Conservation (phyloP, 2,113 vertebrate species). For the Carassius carassius region DNA sequence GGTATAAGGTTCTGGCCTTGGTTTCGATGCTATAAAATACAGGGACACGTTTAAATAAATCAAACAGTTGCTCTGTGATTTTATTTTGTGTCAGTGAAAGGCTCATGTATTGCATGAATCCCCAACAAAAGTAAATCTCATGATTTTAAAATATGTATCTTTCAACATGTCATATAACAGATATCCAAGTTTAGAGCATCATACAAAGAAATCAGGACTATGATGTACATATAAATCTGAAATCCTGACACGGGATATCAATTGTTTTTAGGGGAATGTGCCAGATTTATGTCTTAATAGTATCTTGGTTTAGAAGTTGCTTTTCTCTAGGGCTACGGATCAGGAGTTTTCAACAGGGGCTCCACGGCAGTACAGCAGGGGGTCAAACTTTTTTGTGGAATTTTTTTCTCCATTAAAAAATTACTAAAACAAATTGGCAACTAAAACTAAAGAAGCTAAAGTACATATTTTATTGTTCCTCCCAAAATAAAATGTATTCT, state of each 20-base stretch:
- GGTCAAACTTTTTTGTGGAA: background rate
- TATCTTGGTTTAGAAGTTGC: background rate
- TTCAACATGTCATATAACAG: background rate
- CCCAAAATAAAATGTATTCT: background rate
- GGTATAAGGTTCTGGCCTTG: conserved; percentile 6
- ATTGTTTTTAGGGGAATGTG: background rate
- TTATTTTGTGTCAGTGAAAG: conserved; percentile 21
- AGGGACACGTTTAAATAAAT: conserved; percentile 8
- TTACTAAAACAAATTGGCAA: background rate
- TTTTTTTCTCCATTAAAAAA: background rate
- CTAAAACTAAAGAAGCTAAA: background rate
- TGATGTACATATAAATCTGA: background rate
- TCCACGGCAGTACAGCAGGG: background rate
- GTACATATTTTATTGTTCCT: background rate
- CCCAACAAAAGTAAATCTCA: background rate
- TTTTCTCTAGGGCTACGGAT: background rate
- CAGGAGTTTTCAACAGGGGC: background rate
- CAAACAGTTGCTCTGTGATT: background rate
- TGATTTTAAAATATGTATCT: background rate
- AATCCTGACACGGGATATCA: background rate
- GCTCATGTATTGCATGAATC: background rate
- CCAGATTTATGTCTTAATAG: background rate
- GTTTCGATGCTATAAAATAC: conserved; percentile 11
- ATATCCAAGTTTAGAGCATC: background rate
- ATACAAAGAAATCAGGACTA: background rate